Percentiles rank a stretch among this genome's conserved stretches.
These are phyloP conservation scores for Macheiramphus alcinus DNA, from an alignment of 2,113 vertebrate species.

Conservation along the genomic window DNA sequence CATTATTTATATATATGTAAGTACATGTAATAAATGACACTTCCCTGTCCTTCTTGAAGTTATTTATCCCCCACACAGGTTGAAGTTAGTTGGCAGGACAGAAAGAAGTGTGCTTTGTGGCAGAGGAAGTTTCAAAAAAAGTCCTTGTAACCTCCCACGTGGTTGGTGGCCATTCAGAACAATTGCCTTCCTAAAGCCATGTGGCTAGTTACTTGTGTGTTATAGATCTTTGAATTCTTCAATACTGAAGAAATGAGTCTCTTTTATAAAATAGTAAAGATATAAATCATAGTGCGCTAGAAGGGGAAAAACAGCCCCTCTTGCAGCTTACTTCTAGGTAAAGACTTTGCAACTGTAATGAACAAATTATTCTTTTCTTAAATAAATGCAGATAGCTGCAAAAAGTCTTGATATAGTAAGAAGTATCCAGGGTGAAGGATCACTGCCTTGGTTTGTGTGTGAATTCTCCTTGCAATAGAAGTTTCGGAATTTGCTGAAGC, in stretches of 20 bases:
- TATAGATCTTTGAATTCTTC: background rate
- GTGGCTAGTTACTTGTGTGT: background rate
- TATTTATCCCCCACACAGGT: background rate
- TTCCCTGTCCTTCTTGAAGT: background rate
- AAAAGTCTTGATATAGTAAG: background rate
- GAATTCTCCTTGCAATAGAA: background rate
- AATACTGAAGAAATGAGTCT: background rate
- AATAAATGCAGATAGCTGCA: background rate
- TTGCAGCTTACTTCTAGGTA: background rate
- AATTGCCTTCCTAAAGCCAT: background rate
- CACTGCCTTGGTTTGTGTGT: background rate
- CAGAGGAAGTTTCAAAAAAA: background rate
- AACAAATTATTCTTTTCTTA: background rate
- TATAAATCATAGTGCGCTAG: background rate
- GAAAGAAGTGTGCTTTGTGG: background rate
- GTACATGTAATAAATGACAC: background rate
- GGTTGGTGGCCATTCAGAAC: background rate
- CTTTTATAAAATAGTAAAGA: background rate
- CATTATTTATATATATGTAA: background rate
- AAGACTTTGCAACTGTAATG: background rate
- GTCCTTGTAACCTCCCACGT: background rate
- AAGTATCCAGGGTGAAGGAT: background rate
- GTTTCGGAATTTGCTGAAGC: constrained; percentile 11
- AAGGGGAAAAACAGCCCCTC: background rate
- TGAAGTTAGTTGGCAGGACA: background rate